Evolutionary conservation across 2,113 vertebrate genomes (phyloP).

Genomic region (Malaclemys terrapin): DNA sequence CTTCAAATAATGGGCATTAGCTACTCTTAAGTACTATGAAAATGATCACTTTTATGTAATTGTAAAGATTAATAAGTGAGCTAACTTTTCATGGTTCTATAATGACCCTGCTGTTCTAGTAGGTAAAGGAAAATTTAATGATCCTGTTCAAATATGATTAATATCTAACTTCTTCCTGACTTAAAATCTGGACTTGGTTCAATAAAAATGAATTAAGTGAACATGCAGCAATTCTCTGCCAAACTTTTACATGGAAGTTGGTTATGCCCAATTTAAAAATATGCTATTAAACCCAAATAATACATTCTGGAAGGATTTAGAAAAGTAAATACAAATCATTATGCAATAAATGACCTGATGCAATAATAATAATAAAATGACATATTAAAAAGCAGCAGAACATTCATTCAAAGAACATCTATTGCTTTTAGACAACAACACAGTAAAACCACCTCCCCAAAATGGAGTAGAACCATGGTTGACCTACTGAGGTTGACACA

Average conservation of each 20-base stretch:
- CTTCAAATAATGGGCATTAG: conserved; percentile 66
- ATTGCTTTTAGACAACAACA: not conserved
- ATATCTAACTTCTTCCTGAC: conserved; percentile 75
- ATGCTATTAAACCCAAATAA: conserved; percentile 71
- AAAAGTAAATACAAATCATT: conserved; percentile 63
- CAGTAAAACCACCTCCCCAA: not conserved
- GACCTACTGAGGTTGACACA: not conserved
- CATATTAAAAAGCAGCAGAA: conserved; percentile 31
- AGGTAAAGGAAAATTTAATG: conserved; percentile 80
- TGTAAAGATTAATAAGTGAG: conserved; percentile 78
- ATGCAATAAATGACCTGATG: conserved; percentile 49
- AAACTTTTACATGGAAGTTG: conserved; percentile 72
- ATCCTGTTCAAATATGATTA: conserved; percentile 77
- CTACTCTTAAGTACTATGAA: conserved; percentile 74
- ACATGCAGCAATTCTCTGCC: conserved; percentile 69
- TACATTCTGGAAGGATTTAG: conserved; percentile 67
- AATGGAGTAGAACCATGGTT: not conserved
- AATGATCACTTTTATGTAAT: conserved; percentile 79
- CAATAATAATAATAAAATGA: not conserved
- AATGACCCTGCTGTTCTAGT: conserved; percentile 74
- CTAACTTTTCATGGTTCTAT: conserved; percentile 77
- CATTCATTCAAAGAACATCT: conserved; percentile 17
- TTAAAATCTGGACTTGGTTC: conserved; percentile 78
- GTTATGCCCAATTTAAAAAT: conserved; percentile 77
- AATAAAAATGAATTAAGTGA: conserved; percentile 81